Conservation (phyloP, 1,140 invertebrate genomes). For the Laupala kohalensis region DNA sequence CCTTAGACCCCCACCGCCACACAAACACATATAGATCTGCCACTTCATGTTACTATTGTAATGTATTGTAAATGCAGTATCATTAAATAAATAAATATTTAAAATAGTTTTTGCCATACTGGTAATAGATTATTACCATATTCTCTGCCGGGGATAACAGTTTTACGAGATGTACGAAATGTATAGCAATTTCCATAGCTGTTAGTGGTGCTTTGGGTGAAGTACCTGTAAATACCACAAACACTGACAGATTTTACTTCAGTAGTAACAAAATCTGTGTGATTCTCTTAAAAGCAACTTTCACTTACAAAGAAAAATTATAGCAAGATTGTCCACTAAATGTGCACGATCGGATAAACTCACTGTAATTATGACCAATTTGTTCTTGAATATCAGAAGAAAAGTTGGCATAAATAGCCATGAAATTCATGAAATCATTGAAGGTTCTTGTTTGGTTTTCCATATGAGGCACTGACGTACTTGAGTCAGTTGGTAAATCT, state of each 20-base stretch:
- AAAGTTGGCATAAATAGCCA: slow-evolving; percentile 14
- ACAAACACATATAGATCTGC: no score
- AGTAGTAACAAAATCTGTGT: neutral
- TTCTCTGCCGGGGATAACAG: slow-evolving; percentile 15
- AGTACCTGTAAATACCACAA: slow-evolving; percentile 8
- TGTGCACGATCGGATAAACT: slow-evolving; percentile 13
- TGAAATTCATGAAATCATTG: slow-evolving; percentile 15
- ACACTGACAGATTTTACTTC: neutral
- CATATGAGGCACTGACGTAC: neutral
- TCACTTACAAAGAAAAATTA: slow-evolving; percentile 2
- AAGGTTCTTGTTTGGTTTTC: slow-evolving; percentile 13
- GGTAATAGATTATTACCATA: no score
- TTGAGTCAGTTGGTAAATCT: neutral
- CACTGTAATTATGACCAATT: slow-evolving; percentile 8
- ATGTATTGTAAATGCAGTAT: no score
- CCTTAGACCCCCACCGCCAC: no score
- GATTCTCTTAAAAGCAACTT: neutral
- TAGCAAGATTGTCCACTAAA: slow-evolving; percentile 15
- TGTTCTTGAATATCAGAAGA: slow-evolving; percentile 3
- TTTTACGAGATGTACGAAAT: slow-evolving; percentile 11
- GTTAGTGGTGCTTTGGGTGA: slow-evolving; percentile 1
- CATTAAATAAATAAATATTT: no score
- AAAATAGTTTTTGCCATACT: no score
- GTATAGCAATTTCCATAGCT: slow-evolving; percentile 15
- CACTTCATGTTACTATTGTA: no score